Evolutionary conservation across 2,888 invertebrate genomes (phyloP), one percentile per base, ranked within the genome.

Genomic region (Tanypteryx hageni): DNA sequence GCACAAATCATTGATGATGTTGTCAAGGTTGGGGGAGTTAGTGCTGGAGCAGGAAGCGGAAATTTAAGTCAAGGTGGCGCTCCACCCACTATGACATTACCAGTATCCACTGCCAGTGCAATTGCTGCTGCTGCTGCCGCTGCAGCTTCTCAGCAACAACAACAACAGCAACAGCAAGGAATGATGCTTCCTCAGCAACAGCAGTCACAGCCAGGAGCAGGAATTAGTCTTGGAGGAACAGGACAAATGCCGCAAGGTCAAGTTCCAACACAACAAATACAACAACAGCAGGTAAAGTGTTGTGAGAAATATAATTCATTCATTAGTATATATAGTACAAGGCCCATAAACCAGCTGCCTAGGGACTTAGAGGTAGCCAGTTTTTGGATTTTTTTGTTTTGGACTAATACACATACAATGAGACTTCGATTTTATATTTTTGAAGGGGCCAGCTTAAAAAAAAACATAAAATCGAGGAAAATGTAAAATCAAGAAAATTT

Each of bases 211-310:
- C 64, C 89, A n/a, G 89, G 64, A 89, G 76, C 44, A 68, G 89
- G 64, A 68, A 89, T 89, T 64, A 27, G 31, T 64, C 58, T 89
- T 31, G 89, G 31, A 27, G 44, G 44, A 31, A 64, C 89, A 27
- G 89, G 89, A 56, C 89, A 89, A 44, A 68, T 89, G 5, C 10
- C 89, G 9, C 89, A 89, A n/a, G 89, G 86, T 27, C 89, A 89
- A 68, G 68, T 27, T 27, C 10, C 76, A 27, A 22, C 22, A 16
- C 89, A 89, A 44, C 89, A 89, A 44, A 64, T 89, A 68, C 89
- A 89, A 31, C 89, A 31, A 0, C 44, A 61, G 0, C 89, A 89
- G 64, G 89, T 89, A n/a, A 44, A 44, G 44, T 44, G 44, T 44
- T 44, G 5, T 44, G 44, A 44, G 44, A 44, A 44, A 44, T 5